phyloP scores from a whole-genome alignment of 2,113 vertebrate species.

The Madoqua kirkii region DNA sequence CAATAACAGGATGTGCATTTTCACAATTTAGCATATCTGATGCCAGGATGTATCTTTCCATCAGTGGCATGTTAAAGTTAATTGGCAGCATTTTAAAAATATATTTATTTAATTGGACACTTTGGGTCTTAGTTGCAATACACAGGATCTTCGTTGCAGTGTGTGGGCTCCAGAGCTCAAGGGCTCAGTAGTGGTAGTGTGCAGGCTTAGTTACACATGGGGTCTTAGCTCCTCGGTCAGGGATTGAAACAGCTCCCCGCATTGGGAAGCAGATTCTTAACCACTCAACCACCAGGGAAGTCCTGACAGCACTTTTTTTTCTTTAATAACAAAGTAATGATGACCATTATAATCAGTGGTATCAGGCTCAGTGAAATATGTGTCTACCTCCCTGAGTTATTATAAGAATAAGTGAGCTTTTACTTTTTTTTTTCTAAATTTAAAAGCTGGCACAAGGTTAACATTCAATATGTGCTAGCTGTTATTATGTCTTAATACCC shows the following conservation, averaged over 20 bases:
- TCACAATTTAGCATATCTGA: background rate
- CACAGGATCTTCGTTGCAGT: background rate
- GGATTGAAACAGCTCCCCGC: accelerated
- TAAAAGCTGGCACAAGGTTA: background rate
- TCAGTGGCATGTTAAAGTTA: background rate
- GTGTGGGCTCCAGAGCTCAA: background rate
- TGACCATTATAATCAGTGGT: background rate
- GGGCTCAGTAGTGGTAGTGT: background rate
- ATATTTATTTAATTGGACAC: background rate
- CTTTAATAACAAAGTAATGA: background rate
- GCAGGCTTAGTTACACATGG: background rate
- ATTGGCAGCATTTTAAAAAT: background rate
- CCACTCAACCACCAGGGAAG: background rate
- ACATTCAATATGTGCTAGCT: background rate
- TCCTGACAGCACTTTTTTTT: background rate
- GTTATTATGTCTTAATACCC: background rate
- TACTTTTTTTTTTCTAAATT: background rate
- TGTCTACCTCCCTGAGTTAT: background rate
- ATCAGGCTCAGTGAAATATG: background rate
- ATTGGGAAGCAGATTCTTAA: background rate
- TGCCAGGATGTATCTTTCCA: background rate
- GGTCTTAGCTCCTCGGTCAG: background rate
- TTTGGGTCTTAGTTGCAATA: background rate
- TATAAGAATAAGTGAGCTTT: background rate
- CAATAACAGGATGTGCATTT: background rate